A percentile compares a stretch with the other conserved stretches of the same genome.
phyloP scores from a whole-genome alignment of 2,113 vertebrate genomes.

The Pollachius pollachius region DNA sequence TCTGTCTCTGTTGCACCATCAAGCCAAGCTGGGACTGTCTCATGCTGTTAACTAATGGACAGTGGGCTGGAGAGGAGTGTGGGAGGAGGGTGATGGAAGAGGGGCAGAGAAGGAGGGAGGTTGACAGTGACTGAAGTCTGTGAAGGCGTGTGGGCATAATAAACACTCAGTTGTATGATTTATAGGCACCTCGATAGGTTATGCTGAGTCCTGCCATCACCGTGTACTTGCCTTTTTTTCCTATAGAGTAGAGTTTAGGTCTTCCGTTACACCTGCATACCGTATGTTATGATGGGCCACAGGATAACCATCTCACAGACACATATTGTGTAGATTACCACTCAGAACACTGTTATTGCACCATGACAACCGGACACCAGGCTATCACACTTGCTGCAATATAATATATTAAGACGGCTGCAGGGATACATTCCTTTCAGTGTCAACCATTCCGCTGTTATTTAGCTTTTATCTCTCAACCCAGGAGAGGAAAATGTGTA shows the following conservation, averaged over 20 bases:
- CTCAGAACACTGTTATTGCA: too few relatives aligned
- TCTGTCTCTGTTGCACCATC: slow-evolving; percentile 32
- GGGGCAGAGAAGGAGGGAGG: slow-evolving; percentile 21
- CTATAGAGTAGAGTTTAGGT: too few relatives aligned
- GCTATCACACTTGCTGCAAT: too few relatives aligned
- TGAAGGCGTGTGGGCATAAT: background rate
- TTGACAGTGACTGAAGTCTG: background rate
- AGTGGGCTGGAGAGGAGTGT: slow-evolving; percentile 20
- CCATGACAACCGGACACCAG: too few relatives aligned
- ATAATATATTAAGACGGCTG: background rate
- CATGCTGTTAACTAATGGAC: slow-evolving; percentile 19
- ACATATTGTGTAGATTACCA: too few relatives aligned
- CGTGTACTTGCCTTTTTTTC: too few relatives aligned
- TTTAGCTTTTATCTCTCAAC: slow-evolving; percentile 31
- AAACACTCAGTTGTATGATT: too few relatives aligned
- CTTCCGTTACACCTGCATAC: too few relatives aligned
- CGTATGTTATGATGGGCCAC: too few relatives aligned
- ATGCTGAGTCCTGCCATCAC: too few relatives aligned
- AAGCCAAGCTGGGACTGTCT: slow-evolving; percentile 23
- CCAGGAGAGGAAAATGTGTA: slow-evolving; percentile 26
- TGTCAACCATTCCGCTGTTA: slow-evolving; percentile 14
- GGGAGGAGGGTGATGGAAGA: slow-evolving; percentile 7
- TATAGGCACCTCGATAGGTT: too few relatives aligned
- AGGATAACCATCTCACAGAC: too few relatives aligned
- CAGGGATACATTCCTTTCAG: slow-evolving; percentile 12